A percentile compares a stretch with the other conserved stretches of the same genome.
Conservation (phyloP, 2,797 vertebrate species). For the Bovichtus diacanthus region DNA sequence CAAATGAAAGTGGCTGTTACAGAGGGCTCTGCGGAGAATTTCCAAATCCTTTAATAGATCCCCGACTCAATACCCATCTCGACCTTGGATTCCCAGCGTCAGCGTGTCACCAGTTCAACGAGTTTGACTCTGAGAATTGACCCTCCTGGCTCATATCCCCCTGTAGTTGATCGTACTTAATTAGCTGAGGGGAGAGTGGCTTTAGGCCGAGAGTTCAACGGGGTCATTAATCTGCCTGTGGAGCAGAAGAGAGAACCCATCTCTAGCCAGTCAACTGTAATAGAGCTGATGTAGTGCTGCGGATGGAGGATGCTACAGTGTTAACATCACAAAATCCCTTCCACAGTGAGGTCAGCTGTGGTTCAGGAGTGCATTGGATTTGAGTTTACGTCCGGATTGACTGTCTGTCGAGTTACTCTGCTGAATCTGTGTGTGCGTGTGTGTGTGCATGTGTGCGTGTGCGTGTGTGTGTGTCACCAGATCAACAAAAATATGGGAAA, state of each 20-base stretch:
- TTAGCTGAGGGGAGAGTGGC: slow-evolving; percentile 43
- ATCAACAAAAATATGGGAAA: too few relatives aligned
- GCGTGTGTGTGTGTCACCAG: too few relatives aligned
- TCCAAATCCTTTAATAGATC: slow-evolving; percentile 45
- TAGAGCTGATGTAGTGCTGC: slow-evolving; percentile 6
- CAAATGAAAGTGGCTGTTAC: slow-evolving; percentile 8
- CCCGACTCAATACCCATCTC: slow-evolving; percentile 52
- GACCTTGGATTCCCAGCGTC: slow-evolving; percentile 55
- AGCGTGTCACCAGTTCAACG: slow-evolving; percentile 30
- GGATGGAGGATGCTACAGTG: slow-evolving; percentile 5
- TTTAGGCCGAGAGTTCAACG: slow-evolving; percentile 35
- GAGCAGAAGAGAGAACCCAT: slow-evolving; percentile 28
- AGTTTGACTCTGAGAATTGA: slow-evolving; percentile 42
- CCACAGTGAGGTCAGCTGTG: slow-evolving; percentile 8
- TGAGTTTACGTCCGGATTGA: not conserved
- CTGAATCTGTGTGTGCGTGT: not conserved
- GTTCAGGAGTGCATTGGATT: not conserved
- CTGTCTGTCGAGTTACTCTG: not conserved
- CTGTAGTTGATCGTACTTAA: slow-evolving; percentile 44
- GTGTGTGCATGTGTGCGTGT: too few relatives aligned
- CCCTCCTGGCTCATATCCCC: slow-evolving; percentile 18
- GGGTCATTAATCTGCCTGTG: slow-evolving; percentile 43
- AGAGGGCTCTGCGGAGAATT: slow-evolving; percentile 32
- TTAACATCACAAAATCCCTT: slow-evolving; percentile 7
- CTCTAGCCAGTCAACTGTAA: slow-evolving; percentile 8